These are phyloP conservation scores for Eupithecia subumbrata DNA, from an alignment of 2,888 invertebrate genomes.

Conservation along the genomic window DNA sequence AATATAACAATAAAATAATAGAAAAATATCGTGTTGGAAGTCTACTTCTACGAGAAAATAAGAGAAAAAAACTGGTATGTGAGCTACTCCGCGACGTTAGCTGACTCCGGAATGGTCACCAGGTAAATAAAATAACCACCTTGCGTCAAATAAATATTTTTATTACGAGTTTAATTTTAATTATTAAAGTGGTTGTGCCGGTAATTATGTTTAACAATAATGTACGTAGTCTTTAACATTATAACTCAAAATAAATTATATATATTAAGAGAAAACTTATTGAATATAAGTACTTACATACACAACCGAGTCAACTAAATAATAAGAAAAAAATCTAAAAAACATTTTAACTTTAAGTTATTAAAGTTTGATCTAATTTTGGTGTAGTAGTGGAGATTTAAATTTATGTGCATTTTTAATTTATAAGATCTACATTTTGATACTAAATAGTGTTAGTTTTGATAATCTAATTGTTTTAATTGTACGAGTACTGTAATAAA, in stretches of 20 bases:
- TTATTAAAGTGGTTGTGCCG: slow-evolving; percentile 75
- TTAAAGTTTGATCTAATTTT: slow-evolving; percentile 62
- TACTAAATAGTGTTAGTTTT: slow-evolving; percentile 43
- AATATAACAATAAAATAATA: slow-evolving; percentile 58
- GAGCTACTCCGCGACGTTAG: slow-evolving; percentile 69
- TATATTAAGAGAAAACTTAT: slow-evolving; percentile 64
- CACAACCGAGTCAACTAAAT: slow-evolving; percentile 80
- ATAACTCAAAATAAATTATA: slow-evolving; percentile 66
- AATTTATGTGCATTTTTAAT: slow-evolving; percentile 61
- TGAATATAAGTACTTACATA: slow-evolving; percentile 82
- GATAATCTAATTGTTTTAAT: slow-evolving; percentile 49
- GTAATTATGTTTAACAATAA: slow-evolving; percentile 79
- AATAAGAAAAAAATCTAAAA: slow-evolving; percentile 62
- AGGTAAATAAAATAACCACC: slow-evolving; percentile 75
- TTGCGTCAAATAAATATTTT: slow-evolving; percentile 77
- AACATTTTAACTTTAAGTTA: slow-evolving; percentile 50
- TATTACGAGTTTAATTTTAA: slow-evolving; percentile 73
- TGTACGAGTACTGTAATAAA: slow-evolving; percentile 47
- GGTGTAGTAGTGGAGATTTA: slow-evolving; percentile 76
- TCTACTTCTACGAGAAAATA: slow-evolving; percentile 67
- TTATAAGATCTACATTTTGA: slow-evolving; percentile 50
- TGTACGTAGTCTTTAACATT: slow-evolving; percentile 73
- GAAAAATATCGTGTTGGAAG: slow-evolving; percentile 72
- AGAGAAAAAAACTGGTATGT: slow-evolving; percentile 76
- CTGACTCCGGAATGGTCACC: neutral